Evolutionary conservation across 1,140 invertebrate species (phyloP).

Genomic region (Cydia strobilella): DNA sequence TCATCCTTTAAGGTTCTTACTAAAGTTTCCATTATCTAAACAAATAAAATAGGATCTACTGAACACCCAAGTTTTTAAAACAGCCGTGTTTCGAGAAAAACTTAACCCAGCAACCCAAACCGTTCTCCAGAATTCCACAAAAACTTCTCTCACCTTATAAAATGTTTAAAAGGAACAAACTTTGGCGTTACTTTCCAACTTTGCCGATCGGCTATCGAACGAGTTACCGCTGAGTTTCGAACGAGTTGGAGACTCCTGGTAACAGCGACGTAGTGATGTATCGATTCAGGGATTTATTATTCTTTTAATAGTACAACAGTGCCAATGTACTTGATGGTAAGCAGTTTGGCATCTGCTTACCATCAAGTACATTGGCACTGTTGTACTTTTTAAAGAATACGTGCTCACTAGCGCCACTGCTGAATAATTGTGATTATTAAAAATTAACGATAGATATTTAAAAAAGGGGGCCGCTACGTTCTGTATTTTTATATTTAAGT

Average conservation of each 20-base stretch:
- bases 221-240: not conserved
- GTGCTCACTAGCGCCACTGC: too few relatives aligned
- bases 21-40: not conserved
- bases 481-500: too few relatives aligned
- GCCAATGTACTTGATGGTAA: too few relatives aligned
- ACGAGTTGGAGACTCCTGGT: not conserved
- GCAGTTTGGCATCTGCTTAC: too few relatives aligned
- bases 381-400: too few relatives aligned
- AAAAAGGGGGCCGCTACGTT: too few relatives aligned
- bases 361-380: too few relatives aligned
- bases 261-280: not conserved
- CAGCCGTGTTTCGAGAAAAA: not conserved
- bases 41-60: not conserved
- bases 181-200: conserved; percentile 26
- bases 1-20: too few relatives aligned
- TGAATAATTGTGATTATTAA: too few relatives aligned
- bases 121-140: not conserved
- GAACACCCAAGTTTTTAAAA: not conserved
- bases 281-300: not conserved
- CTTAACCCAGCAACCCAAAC: not conserved
- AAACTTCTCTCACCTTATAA: conserved; percentile 30
- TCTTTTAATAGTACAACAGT: not conserved
- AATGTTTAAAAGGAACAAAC: conserved; percentile 28
- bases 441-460: too few relatives aligned
- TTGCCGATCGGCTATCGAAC: conserved; percentile 25